Evolutionary conservation across 2,888 invertebrate genomes (phyloP), one percentile per base, ranked within the genome.

Genomic region (Drosophila birchii): DNA sequence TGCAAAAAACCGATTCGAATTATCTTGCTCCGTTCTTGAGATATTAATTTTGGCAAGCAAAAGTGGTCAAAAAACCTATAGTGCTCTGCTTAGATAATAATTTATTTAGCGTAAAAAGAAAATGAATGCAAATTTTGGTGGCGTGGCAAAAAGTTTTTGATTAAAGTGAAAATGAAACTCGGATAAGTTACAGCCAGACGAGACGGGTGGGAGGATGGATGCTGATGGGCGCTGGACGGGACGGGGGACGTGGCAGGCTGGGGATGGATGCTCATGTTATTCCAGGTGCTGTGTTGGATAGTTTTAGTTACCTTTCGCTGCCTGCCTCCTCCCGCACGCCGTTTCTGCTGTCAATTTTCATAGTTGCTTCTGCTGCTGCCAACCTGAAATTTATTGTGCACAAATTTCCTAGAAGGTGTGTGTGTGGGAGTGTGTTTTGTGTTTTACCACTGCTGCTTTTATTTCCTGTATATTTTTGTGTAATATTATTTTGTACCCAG

Each of bases 21-120:
- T n/a, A n/a, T n/a, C n/a, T n/a, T n/a, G n/a, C n/a, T n/a, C n/a
- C n/a, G n/a, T n/a, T n/a, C n/a, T n/a, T n/a, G n/a, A n/a, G n/a
- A n/a, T n/a, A n/a, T n/a, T n/a, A n/a, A n/a, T n/a, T n/a, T n/a
- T n/a, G n/a, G n/a, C n/a, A n/a, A n/a, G n/a, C n/a, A n/a, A n/a
- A n/a, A n/a, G n/a, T n/a, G n/a, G n/a, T n/a, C n/a, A n/a, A n/a
- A n/a, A n/a, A n/a, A n/a, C n/a, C n/a, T n/a, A n/a, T n/a, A n/a
- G n/a, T n/a, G n/a, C 36, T 53, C 56, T 70, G 82, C 79, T 80
- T 77, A 87, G 80, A 86, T 86, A 85, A 86, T 86, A 86, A 86
- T 88, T 86, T 86, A 86, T 88, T 86, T 88, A 86, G 86, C 88
- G 88, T 78, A 81, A 86, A 86, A 88, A 83, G 80, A 83, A 86